Conservation (phyloP, 1,140 invertebrate species). For the Mycetomoellerius zeteki region DNA sequence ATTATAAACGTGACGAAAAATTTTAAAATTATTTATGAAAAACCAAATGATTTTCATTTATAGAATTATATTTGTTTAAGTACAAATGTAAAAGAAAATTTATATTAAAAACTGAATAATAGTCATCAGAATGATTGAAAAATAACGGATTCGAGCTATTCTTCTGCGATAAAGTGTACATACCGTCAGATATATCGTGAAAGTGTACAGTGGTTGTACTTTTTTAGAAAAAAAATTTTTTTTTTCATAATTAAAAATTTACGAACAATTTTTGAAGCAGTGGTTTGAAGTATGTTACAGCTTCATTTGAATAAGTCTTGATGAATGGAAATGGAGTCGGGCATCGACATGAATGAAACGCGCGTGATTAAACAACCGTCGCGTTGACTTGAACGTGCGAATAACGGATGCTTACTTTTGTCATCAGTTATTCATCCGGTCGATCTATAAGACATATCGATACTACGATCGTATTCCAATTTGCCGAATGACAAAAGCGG, state of each 20-base stretch:
- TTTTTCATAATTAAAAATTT: background rate
- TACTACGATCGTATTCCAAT: background rate
- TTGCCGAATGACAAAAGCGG: constrained; percentile 11
- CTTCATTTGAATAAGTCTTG: background rate
- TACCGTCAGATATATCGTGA: constrained; percentile 9
- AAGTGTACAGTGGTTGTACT: background rate
- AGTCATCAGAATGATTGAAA: background rate
- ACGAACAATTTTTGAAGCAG: background rate
- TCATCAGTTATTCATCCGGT: constrained; percentile 43
- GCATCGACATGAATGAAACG: constrained; percentile 67
- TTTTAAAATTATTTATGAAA: background rate
- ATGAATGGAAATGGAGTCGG: constrained; percentile 64
- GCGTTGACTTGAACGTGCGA: constrained; percentile 52
- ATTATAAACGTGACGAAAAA: background rate
- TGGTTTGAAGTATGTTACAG: background rate
- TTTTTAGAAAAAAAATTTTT: background rate
- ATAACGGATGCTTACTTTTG: constrained; percentile 69
- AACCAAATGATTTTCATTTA: background rate
- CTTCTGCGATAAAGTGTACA: background rate
- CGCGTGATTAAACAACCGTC: constrained; percentile 67
- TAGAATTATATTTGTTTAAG: background rate
- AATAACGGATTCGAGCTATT: background rate
- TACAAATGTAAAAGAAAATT: background rate
- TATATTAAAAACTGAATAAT: constrained; percentile 8
- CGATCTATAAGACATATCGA: constrained; percentile 12